A percentile compares a stretch with the other conserved stretches of the same genome.
Evolutionary conservation across 2,797 vertebrate genomes (phyloP).

Genomic region (Agapornis canus): DNA sequence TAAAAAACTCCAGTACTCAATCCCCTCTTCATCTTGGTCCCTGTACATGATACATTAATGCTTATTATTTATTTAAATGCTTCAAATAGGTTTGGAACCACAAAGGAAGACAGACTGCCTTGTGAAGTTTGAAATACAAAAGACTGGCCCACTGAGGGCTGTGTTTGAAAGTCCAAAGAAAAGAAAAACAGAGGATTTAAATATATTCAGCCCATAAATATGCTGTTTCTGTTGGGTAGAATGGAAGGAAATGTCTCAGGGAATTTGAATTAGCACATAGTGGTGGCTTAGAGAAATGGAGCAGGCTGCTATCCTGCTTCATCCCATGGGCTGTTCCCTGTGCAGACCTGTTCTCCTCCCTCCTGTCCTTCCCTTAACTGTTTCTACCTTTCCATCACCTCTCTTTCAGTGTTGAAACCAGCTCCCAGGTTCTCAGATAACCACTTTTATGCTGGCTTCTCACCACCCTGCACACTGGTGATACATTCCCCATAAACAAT

Average conservation of each 20-base stretch:
- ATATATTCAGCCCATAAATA: constrained; percentile 11
- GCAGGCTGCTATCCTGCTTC: accelerated
- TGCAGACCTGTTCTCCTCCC: accelerated
- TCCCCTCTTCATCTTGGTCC: not conserved
- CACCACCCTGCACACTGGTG: accelerated
- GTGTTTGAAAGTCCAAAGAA: constrained; percentile 14
- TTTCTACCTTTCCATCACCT: not conserved
- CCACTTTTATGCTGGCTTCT: not conserved
- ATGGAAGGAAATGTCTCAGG: not conserved
- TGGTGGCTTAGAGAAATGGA: not conserved
- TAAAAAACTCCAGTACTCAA: not conserved
- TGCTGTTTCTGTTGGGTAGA: not conserved
- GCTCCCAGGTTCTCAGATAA: not conserved
- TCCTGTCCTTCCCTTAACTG: accelerated
- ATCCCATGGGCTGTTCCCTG: not conserved
- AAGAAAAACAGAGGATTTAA: not conserved
- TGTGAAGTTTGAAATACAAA: constrained; percentile 46
- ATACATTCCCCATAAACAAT: not conserved
- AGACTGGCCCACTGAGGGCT: not conserved
- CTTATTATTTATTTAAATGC: constrained; percentile 57
- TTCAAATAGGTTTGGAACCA: constrained; percentile 42
- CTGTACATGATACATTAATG: constrained; percentile 29
- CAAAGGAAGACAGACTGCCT: constrained; percentile 33
- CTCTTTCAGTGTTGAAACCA: accelerated
- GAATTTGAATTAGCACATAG: not conserved